Evolutionary conservation across 2,113 vertebrate species (phyloP).

Genomic region (Hystrix cristata): DNA sequence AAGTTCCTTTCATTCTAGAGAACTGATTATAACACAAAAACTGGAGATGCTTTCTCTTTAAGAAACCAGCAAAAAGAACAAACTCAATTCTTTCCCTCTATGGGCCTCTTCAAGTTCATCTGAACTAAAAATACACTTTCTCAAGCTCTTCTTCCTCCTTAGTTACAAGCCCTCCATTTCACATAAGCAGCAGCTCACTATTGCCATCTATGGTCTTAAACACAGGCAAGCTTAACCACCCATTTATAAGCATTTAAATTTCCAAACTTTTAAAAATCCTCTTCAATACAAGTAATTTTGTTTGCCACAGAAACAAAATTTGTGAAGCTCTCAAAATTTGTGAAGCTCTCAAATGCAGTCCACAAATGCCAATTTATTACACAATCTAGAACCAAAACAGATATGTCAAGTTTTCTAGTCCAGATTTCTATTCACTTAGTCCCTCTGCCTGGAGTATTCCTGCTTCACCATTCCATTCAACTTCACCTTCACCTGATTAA

Average conservation of each 20-base stretch:
- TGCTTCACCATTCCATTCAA: not conserved
- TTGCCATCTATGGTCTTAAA: not conserved
- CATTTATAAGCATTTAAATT: not conserved
- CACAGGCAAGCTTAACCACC: not conserved
- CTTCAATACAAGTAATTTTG: constrained; percentile 17
- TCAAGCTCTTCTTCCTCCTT: not conserved
- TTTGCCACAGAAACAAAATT: not conserved
- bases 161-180: not conserved
- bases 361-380: not conserved
- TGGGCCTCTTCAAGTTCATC: not conserved
- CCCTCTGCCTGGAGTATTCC: not conserved
- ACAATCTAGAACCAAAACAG: constrained; percentile 46
- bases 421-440: not conserved
- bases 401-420: not conserved
- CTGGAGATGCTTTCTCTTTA: not conserved
- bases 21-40: not conserved
- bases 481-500: not conserved
- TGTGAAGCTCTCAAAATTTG: constrained; percentile 10
- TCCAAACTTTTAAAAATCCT: constrained; percentile 30
- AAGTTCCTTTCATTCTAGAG: not conserved
- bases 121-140: not conserved
- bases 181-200: not conserved
- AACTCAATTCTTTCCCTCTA: constrained; percentile 8
- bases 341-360: not conserved
- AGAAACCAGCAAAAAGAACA: constrained; percentile 43